phyloP scores from a whole-genome alignment of 2,888 invertebrate genomes.

The Eristalis arbustorum region DNA sequence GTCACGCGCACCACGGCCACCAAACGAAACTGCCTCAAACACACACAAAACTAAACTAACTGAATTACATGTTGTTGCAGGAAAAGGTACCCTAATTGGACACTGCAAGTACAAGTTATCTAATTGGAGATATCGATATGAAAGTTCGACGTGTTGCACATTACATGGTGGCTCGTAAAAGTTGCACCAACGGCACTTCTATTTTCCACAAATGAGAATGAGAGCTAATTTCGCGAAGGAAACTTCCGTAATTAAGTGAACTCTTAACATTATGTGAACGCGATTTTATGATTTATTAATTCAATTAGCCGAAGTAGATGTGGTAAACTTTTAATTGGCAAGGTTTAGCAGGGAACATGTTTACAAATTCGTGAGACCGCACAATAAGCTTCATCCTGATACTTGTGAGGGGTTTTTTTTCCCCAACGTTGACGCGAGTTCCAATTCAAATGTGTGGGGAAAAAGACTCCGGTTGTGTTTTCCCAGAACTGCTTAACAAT shows the following conservation, averaged over 20 bases:
- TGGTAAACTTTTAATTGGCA: constrained; percentile 30
- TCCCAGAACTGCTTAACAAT: too few relatives aligned
- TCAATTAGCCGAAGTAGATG: constrained; percentile 8
- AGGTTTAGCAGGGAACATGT: neutral
- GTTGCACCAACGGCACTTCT: neutral
- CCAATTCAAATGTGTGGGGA: neutral
- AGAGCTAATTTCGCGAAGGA: constrained; percentile 24
- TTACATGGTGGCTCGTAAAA: neutral
- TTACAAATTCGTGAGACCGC: neutral
- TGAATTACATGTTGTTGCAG: neutral
- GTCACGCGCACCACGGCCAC: neutral
- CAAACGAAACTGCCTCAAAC: neutral
- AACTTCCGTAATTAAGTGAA: constrained; percentile 42
- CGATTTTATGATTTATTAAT: constrained; percentile 39
- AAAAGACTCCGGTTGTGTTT: neutral
- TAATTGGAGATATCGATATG: neutral
- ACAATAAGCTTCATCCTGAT: neutral
- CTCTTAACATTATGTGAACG: constrained; percentile 8
- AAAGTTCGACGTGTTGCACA: neutral
- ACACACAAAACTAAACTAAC: neutral
- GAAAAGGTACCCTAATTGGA: neutral
- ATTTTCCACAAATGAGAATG: constrained; percentile 24
- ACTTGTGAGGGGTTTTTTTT: neutral
- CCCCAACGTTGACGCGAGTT: neutral
- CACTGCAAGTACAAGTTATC: neutral